Evolutionary conservation across 2,113 vertebrate genomes (phyloP).

Genomic region (Phalacrocorax pelagicus): DNA sequence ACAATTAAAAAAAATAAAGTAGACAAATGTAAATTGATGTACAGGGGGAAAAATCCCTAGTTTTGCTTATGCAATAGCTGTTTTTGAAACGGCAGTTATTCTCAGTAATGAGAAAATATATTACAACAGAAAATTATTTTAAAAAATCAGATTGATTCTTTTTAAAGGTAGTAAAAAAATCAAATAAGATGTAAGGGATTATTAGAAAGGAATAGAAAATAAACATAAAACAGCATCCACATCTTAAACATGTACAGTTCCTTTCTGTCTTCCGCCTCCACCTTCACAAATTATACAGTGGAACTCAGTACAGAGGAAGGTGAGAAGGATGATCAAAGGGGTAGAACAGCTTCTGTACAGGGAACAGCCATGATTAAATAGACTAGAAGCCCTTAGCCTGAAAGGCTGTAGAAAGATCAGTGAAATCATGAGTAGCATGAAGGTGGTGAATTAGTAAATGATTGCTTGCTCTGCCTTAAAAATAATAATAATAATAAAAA

Average conservation of each 20-base stretch:
- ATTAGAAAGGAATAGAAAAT: background rate
- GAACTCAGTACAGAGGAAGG: background rate
- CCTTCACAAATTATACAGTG: background rate
- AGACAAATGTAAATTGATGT: background rate
- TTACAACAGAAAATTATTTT: background rate
- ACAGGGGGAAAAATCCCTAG: accelerated
- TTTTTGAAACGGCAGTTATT: background rate
- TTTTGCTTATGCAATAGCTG: background rate
- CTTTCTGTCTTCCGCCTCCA: background rate
- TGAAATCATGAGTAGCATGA: background rate
- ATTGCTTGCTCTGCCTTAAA: background rate
- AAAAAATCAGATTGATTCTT: background rate
- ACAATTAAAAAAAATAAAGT: background rate
- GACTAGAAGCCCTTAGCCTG: background rate
- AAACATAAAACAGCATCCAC: background rate
- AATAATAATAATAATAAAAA: too few species aligned
- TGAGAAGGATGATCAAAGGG: background rate
- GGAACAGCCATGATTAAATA: background rate
- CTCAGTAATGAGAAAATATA: background rate
- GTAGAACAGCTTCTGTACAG: background rate
- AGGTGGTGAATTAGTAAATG: background rate
- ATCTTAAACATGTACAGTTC: background rate
- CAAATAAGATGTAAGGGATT: background rate
- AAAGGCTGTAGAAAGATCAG: background rate
- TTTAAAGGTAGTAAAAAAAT: background rate